Percentiles rank a stretch among this genome's conserved stretches.
These are phyloP conservation scores for Eubucco bourcierii DNA, from an alignment of 2,113 vertebrate species.

Conservation along the genomic window DNA sequence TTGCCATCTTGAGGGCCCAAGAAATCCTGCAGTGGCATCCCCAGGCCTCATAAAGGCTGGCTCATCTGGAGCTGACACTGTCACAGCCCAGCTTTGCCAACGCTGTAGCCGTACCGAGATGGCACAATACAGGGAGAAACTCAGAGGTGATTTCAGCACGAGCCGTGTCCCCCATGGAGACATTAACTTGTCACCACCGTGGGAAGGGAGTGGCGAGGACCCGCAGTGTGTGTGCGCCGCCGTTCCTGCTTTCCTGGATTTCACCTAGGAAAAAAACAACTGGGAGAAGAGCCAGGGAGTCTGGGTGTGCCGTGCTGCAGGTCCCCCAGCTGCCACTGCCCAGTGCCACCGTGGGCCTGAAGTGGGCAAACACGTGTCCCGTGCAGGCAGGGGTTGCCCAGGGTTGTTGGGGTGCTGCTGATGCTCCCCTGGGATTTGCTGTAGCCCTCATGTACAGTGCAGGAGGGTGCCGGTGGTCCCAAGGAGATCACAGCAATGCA, in stretches of 20 bases:
- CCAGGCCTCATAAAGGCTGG: rapidly evolving
- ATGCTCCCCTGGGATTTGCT: background rate
- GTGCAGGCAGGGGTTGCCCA: background rate
- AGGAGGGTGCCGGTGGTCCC: background rate
- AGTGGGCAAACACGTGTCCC: rapidly evolving
- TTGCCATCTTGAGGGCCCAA: background rate
- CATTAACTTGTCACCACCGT: rapidly evolving
- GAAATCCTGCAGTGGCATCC: background rate
- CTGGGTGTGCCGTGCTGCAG: background rate
- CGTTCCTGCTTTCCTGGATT: background rate
- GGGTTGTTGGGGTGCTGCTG: background rate
- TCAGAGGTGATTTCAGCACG: background rate
- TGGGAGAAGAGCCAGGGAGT: slow-evolving; percentile 31
- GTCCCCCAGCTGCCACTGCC: background rate
- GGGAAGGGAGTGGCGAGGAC: background rate
- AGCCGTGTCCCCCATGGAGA: rapidly evolving
- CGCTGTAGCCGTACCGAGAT: background rate
- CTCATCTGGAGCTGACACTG: rapidly evolving
- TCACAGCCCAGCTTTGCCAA: rapidly evolving
- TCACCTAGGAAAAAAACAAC: slow-evolving; percentile 48
- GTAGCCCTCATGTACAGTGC: rapidly evolving
- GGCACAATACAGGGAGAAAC: background rate
- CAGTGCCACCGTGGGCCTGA: rapidly evolving
- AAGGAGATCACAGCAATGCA: background rate
- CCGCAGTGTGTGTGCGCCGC: rapidly evolving